Conservation (phyloP, 1,140 invertebrate species). For the Sitophilus oryzae region DNA sequence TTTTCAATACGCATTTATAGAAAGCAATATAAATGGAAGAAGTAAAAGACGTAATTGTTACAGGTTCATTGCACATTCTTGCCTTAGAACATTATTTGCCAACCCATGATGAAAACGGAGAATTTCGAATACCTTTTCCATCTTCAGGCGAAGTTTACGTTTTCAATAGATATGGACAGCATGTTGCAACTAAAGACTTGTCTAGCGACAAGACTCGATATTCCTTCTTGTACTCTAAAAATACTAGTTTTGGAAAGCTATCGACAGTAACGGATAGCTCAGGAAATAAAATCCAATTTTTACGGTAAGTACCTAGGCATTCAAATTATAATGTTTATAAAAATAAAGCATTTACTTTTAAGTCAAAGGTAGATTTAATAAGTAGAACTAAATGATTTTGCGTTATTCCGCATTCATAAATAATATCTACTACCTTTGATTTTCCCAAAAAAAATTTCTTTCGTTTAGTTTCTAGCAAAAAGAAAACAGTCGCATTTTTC, state of each 20-base stretch:
- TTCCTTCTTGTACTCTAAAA: conserved; percentile 93
- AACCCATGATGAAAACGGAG: conserved; percentile 79
- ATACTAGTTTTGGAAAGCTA: conserved; percentile 91
- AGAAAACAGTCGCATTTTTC: no score
- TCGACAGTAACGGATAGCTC: conserved; percentile 88
- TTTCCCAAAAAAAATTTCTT: no score
- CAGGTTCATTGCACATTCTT: conserved; percentile 69
- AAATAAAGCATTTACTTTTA: no score
- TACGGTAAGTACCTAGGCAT: conserved; percentile 45
- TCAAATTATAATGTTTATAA: no score
- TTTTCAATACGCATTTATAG: no score
- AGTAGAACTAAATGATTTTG: no score
- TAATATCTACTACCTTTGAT: no score
- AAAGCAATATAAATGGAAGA: no score
- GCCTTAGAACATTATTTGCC: conserved; percentile 87
- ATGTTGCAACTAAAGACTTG: conserved; percentile 86
- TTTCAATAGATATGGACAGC: conserved; percentile 92
- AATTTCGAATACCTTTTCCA: conserved; percentile 89
- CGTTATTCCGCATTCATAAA: no score
- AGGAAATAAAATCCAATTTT: conserved; percentile 87
- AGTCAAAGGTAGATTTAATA: no score
- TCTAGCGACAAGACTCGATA: conserved; percentile 88
- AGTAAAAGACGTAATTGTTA: neutral
- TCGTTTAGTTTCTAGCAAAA: no score
- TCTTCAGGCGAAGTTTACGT: conserved; percentile 85